phyloP scores from a whole-genome alignment of 1,140 invertebrate species.

The Phenacoccus solenopsis region DNA sequence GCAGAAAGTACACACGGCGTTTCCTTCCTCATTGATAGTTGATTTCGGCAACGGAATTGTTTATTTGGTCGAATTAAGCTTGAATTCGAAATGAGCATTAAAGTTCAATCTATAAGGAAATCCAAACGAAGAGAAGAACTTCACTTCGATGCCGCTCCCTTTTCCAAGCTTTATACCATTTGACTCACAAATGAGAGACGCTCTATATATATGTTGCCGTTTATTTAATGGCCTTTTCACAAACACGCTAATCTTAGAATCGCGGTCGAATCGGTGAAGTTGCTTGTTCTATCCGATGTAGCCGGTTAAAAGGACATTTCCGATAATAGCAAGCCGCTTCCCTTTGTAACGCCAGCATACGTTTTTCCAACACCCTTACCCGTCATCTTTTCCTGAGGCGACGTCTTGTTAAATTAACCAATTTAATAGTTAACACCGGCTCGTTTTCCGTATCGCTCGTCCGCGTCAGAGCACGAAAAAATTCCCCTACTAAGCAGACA shows the following conservation, averaged over 20 bases:
- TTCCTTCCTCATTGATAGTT: constrained; percentile 9
- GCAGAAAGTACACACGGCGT: background rate
- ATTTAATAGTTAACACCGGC: no score
- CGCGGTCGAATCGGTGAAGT: background rate
- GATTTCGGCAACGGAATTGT: constrained; percentile 14
- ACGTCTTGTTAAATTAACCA: no score
- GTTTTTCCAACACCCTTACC: no score
- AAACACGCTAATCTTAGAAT: background rate
- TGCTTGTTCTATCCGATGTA: background rate
- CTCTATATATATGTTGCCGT: background rate
- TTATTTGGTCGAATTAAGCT: constrained; percentile 16
- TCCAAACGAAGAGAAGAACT: background rate
- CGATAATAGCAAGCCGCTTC: no score
- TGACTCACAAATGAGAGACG: constrained; percentile 4
- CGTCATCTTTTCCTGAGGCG: no score
- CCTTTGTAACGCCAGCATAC: no score
- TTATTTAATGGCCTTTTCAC: constrained; percentile 6
- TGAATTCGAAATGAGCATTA: constrained; percentile 16
- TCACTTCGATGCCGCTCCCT: background rate
- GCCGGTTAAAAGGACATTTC: background rate
- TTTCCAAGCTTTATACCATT: background rate
- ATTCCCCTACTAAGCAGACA: no score
- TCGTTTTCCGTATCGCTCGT: no score
- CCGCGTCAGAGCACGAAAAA: no score
- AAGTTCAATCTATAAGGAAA: constrained; percentile 14